Evolutionary conservation across 2,888 invertebrate species (phyloP).

Genomic region (Scaptomyza cyrtandrae): DNA sequence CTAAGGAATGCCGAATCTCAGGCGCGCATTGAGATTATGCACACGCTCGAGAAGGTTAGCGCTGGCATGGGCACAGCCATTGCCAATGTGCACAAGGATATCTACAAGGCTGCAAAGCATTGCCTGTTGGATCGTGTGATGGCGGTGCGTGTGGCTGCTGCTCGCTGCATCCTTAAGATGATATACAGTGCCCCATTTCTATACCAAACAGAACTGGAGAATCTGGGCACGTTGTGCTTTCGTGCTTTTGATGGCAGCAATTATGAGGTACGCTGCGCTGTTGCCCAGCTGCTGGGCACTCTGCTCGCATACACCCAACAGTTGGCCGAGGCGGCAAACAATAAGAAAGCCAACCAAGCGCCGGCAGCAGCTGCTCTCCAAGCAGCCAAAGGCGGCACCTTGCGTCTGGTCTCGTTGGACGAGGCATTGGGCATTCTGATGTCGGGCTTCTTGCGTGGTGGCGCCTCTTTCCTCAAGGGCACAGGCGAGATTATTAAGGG

Average conservation of each 20-base stretch:
- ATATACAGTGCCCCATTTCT: slow-evolving; percentile 93
- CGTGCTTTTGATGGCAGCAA: slow-evolving; percentile 96
- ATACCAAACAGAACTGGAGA: slow-evolving; percentile 95
- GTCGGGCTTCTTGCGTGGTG: slow-evolving; percentile 97
- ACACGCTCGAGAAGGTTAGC: slow-evolving; percentile 95
- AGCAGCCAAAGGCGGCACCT: slow-evolving; percentile 73
- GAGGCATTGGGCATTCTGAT: slow-evolving; percentile 96
- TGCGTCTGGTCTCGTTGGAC: slow-evolving; percentile 90
- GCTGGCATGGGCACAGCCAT: slow-evolving; percentile 98
- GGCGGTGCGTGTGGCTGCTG: slow-evolving; percentile 96
- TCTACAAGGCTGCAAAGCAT: slow-evolving; percentile 95
- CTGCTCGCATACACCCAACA: slow-evolving; percentile 89
- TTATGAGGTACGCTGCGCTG: slow-evolving; percentile 95
- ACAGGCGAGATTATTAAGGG: slow-evolving; percentile 98
- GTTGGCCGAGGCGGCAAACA: slow-evolving; percentile 85
- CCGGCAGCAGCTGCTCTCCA: slow-evolving; percentile 57
- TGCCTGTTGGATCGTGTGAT: slow-evolving; percentile 96
- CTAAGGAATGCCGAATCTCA: slow-evolving; percentile 98
- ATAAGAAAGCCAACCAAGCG: slow-evolving; percentile 73
- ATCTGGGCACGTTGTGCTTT: slow-evolving; percentile 95
- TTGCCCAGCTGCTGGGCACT: slow-evolving; percentile 95
- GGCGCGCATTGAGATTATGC: slow-evolving; percentile 98
- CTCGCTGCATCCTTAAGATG: slow-evolving; percentile 95
- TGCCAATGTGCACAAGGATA: slow-evolving; percentile 92
- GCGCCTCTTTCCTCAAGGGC: slow-evolving; percentile 96